These are phyloP conservation scores for Asbolus verrucosus DNA, from an alignment of 1,140 invertebrate species.

Conservation along the genomic window DNA sequence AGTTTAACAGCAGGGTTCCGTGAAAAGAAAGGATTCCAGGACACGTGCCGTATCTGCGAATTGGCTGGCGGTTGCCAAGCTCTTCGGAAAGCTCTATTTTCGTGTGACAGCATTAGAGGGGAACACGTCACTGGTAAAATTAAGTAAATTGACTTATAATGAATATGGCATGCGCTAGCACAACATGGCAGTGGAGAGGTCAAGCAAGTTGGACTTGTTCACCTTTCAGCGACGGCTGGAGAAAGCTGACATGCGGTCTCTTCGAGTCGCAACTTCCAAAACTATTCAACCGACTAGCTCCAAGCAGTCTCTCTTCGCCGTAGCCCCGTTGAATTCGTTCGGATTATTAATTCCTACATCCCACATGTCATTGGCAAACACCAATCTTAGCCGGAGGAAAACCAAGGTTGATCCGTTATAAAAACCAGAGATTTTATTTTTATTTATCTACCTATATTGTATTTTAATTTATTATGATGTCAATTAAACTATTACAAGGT, in stretches of 20 bases:
- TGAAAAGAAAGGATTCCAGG: no score
- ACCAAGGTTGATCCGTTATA: conserved; percentile 29
- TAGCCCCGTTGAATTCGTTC: conserved; percentile 3
- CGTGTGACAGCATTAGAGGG: no score
- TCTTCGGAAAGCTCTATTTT: no score
- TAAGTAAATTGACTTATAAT: conserved; percentile 48
- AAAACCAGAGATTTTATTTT: conserved; percentile 25
- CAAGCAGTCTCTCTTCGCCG: conserved; percentile 17
- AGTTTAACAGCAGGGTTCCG: no score
- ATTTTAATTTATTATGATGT: not conserved
- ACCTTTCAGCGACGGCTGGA: conserved; percentile 53
- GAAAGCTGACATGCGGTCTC: conserved; percentile 52
- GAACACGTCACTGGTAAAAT: conserved; percentile 21
- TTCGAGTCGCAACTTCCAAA: conserved; percentile 51
- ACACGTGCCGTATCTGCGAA: no score
- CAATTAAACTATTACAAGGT: conserved; percentile 44
- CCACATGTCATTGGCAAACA: conserved; percentile 43
- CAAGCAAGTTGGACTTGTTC: conserved; percentile 54
- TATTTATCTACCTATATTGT: conserved; percentile 3
- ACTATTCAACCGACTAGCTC: conserved; percentile 37
- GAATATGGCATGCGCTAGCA: conserved; percentile 45
- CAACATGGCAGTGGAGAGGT: conserved; percentile 50
- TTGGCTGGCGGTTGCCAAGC: no score
- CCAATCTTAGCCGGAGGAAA: conserved; percentile 14
- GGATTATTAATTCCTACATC: conserved; percentile 42